Evolutionary conservation across 2,888 invertebrate genomes (phyloP).

Genomic region (Pasiphila rectangulata): DNA sequence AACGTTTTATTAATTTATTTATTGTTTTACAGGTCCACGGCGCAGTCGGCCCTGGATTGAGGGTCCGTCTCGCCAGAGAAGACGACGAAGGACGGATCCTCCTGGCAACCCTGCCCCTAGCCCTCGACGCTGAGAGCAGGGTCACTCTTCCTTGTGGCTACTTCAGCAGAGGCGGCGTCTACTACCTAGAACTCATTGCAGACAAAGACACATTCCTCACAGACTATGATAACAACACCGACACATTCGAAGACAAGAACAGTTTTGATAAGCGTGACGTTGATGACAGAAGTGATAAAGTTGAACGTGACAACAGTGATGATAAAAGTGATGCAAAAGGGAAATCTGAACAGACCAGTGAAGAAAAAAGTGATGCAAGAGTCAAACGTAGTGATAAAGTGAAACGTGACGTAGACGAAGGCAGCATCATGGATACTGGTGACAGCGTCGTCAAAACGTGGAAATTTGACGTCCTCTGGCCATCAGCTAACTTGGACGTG

Average conservation of each 20-base stretch:
- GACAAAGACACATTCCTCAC: slow-evolving; percentile 56
- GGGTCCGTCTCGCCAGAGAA: slow-evolving; percentile 72
- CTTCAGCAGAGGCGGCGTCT: slow-evolving; percentile 86
- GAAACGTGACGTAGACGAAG: slow-evolving; percentile 58
- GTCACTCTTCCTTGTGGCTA: slow-evolving; percentile 85
- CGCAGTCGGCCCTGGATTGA: slow-evolving; percentile 60
- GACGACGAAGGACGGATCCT: slow-evolving; percentile 68
- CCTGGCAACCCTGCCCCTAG: slow-evolving; percentile 71
- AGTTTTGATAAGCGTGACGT: slow-evolving; percentile 29
- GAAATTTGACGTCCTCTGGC: slow-evolving; percentile 91
- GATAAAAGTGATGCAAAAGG: slow-evolving; percentile 1
- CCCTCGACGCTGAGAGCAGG: slow-evolving; percentile 72
- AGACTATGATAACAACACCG: slow-evolving; percentile 53
- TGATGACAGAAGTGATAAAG: slow-evolving; percentile 16
- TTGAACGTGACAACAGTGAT: slow-evolving; percentile 47
- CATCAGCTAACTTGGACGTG: slow-evolving; percentile 85
- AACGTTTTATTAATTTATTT: neutral
- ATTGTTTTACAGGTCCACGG: slow-evolving; percentile 71
- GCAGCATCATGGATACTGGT: slow-evolving; percentile 63
- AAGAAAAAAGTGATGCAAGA: neutral
- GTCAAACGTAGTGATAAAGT: slow-evolving; percentile 33
- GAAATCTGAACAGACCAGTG: neutral
- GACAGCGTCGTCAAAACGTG: slow-evolving; percentile 73
- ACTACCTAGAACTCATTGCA: slow-evolving; percentile 67
- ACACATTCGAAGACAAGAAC: slow-evolving; percentile 30